Conservation (phyloP, 2,888 invertebrate species). For the Thereva unica region DNA sequence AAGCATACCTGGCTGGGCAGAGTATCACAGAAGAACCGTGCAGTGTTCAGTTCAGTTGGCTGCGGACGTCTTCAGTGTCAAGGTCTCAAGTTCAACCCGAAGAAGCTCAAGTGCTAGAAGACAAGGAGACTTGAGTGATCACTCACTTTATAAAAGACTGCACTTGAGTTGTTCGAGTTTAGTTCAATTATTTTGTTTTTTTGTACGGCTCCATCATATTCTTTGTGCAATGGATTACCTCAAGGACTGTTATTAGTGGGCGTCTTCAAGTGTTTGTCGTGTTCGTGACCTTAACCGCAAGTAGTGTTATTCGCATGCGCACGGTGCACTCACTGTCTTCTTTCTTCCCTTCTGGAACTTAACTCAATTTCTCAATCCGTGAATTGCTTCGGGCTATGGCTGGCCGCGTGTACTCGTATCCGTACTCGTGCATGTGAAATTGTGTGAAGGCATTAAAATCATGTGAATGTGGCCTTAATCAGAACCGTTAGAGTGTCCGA, state of each 20-base stretch:
- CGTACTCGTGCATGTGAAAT: slow-evolving; percentile 24
- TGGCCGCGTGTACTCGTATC: slow-evolving; percentile 16
- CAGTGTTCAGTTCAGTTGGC: slow-evolving; percentile 51
- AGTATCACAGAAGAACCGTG: neutral
- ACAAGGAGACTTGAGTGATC: slow-evolving; percentile 1
- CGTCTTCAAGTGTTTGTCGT: too few relatives aligned
- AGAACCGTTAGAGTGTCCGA: slow-evolving; percentile 54
- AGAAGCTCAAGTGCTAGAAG: slow-evolving; percentile 18
- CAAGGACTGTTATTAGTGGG: too few relatives aligned
- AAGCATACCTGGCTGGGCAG: too few relatives aligned
- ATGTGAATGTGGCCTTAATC: slow-evolving; percentile 53
- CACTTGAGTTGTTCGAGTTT: slow-evolving; percentile 10
- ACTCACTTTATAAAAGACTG: neutral
- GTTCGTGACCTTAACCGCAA: too few relatives aligned
- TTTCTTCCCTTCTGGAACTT: slow-evolving; percentile 1
- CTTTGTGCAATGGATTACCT: too few relatives aligned
- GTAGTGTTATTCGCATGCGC: neutral
- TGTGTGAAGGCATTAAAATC: slow-evolving; percentile 32
- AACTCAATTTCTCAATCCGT: slow-evolving; percentile 5
- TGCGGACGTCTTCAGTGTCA: slow-evolving; percentile 60
- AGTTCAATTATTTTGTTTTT: neutral
- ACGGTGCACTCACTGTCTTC: neutral
- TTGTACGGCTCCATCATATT: too few relatives aligned
- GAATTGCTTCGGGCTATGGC: slow-evolving; percentile 22
- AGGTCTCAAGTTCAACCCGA: slow-evolving; percentile 53